These are phyloP conservation scores for Leptestheria dahalacensis DNA, from an alignment of 1,140 invertebrate species.

Conservation along the genomic window DNA sequence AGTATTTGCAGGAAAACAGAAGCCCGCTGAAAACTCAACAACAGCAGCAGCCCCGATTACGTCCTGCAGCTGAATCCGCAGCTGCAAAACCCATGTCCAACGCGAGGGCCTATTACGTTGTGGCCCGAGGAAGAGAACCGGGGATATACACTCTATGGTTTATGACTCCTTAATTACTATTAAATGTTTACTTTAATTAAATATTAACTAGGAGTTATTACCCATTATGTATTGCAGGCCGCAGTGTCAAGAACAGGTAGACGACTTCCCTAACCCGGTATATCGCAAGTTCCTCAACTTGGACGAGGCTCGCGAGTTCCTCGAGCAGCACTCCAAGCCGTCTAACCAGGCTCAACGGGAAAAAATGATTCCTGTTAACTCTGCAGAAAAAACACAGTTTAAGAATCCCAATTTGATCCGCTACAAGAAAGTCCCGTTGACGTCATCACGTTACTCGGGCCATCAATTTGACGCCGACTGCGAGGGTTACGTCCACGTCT, in stretches of 20 bases:
- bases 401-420: slow-evolving; percentile 9
- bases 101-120: not conserved
- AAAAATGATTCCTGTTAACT: slow-evolving; percentile 9
- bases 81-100: not conserved
- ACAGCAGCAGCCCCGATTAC: too few species aligned
- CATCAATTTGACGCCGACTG: slow-evolving; percentile 32
- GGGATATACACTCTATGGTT: too few species aligned
- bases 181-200: too few species aligned
- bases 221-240: too few species aligned
- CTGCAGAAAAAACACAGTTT: slow-evolving; percentile 13
- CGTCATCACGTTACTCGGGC: slow-evolving; percentile 11
- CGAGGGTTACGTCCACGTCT: slow-evolving; percentile 55
- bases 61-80: not conserved
- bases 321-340: slow-evolving; percentile 18
- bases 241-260: not conserved
- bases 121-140: not conserved
- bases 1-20: not conserved
- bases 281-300: not conserved
- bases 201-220: too few species aligned
- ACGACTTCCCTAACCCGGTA: not conserved
- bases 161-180: too few species aligned
- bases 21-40: too few species aligned
- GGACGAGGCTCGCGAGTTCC: slow-evolving; percentile 12
- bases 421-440: not conserved
- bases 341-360: slow-evolving; percentile 18